Percentiles rank a stretch among this genome's conserved stretches.
phyloP scores from a whole-genome alignment of 2,888 invertebrate genomes.

The Ormyrus pomaceus region DNA sequence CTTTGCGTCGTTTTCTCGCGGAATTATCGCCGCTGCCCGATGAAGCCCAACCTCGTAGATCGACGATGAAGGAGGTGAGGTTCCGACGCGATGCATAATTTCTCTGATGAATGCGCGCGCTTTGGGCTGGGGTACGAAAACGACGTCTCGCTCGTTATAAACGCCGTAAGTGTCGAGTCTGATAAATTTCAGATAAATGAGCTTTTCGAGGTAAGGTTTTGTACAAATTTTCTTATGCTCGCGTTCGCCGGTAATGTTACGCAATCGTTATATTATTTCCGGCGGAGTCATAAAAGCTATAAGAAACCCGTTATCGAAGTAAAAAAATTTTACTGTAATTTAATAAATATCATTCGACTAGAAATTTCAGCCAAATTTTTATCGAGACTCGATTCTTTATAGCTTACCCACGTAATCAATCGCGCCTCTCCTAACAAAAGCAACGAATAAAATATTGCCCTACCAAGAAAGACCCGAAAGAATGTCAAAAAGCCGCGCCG shows the following conservation, averaged over 20 bases:
- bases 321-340: no score
- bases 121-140: not conserved
- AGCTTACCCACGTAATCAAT: not conserved
- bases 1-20: constrained; percentile 1
- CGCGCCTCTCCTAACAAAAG: not conserved
- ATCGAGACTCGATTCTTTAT: no score
- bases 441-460: no score
- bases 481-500: not conserved
- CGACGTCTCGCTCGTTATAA: not conserved
- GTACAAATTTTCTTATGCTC: no score
- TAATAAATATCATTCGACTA: no score
- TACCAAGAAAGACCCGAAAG: no score
- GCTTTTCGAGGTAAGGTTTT: not conserved
- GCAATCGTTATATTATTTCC: no score
- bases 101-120: not conserved
- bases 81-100: constrained; percentile 1
- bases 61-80: not conserved
- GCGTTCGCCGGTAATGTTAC: no score
- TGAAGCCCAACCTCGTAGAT: not conserved
- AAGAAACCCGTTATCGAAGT: no score
- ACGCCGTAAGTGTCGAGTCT: not conserved
- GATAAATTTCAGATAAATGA: constrained; percentile 3
- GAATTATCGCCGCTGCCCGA: constrained; percentile 11
- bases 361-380: no score
- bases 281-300: no score